Evolutionary conservation across 2,888 invertebrate genomes (phyloP), one percentile per base, ranked within the genome.

Genomic region (Smittia aterrima): DNA sequence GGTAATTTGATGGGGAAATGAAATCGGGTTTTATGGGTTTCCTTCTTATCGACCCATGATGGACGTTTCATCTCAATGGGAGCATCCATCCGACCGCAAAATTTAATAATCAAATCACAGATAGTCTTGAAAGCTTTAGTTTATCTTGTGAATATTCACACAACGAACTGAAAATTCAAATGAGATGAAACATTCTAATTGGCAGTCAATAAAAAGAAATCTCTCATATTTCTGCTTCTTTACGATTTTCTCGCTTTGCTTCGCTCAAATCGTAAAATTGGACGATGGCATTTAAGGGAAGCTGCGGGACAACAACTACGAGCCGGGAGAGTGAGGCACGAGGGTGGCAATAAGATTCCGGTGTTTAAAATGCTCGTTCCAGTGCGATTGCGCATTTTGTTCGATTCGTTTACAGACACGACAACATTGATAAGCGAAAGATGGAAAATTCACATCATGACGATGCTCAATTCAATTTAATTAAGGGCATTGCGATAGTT

Each of bases 181-280:
- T 58, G 24, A 58, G 58, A 22, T 13, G 58, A 27, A 64, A 58
- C 22, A 11, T 20, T 16, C 47, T 72, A 72, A 72, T 72, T 72
- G 72, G 62, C 72, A 72, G 72, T 62, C 62, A 72, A 72, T 72
- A 72, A 72, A 70, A 62, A 24, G n/a, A 32, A 11, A 22, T 71
- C 16, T 38, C 32, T 58, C 70, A 22, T 54, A 18, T 54, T 58
- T 22, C 9, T 58, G 4, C 47, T n/a, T n/a, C 16, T 22, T 58
- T 58, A 58, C n/a, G 58, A 22, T 20, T 47, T 47, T 64, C 24
- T 58, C 22, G n/a, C 24, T 24, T n/a, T 64, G 16, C 64, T 64
- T 27, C 13, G 25, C 25, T 58, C 4, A 18, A 18, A 38, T 40
- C 47, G 41, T 54, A 54, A 71, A 71, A 71, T 71, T 41, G 68